Evolutionary conservation across 2,888 invertebrate species (phyloP), one percentile per base, ranked within the genome.

Genomic region (Sphecodes monilicornis): DNA sequence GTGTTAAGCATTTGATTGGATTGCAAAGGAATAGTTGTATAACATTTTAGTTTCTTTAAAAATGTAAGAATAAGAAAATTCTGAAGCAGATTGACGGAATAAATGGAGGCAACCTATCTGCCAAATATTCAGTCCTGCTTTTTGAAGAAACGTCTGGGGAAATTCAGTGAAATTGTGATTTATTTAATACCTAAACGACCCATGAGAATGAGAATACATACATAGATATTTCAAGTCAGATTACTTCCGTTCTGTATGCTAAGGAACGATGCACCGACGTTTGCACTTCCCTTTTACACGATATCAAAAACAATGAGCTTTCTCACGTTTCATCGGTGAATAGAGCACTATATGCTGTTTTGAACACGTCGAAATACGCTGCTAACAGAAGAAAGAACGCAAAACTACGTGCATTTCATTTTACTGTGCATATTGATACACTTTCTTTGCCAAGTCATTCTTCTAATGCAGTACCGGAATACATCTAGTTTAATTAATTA

Each of bases 231-330:
- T 73, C 69, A 78, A 66, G 68, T 50, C 57, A 39, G 82, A 57
- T 60, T 70, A 81, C 69, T 80, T 74, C 78, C 76, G 75, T 64
- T 32, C 68, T 36, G 64, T 22, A 69, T 76, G 68, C n/a, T 64
- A 66, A 76, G 54, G 26, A 78, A 82, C 13, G 76, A 77, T 57
- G 26, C 22, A n/a, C 29, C 26, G 70, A 82, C 68, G 74, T 72
- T 78, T 32, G 81, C 57, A 41, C 84, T 89, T 84, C 76, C 84
- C 66, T 80, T 84, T 77, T 78, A 80, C 70, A 72, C 36, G 79
- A 77, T 54, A 57, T 80, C 57, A 82, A 50, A 82, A 88, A 89
- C 88, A 89, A 90, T 90, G 79, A 60, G 22, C 54, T 87, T 90
- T 90, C 88, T 78, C 90, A 88, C 85, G 84, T 72, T 72, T 73